These are phyloP conservation scores for Phylloscopus collybita DNA, from an alignment of 2,797 vertebrate genomes.

Conservation along the genomic window DNA sequence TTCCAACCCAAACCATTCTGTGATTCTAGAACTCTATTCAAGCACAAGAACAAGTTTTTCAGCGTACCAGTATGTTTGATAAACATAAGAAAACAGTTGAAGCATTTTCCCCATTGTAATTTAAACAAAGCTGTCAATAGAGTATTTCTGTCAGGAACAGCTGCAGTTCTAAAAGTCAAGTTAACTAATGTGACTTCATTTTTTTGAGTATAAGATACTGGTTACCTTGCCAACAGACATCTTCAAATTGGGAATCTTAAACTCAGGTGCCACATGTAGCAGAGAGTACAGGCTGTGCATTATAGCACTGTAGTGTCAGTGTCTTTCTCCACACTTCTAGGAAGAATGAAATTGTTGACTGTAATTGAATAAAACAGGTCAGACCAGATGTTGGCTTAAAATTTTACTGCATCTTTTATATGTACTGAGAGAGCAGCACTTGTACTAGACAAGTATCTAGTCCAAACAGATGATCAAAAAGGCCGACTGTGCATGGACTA, in stretches of 20 bases:
- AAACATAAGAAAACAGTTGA: not conserved
- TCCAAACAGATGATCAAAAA: not conserved
- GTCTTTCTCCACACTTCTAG: not conserved
- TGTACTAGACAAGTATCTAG: not conserved
- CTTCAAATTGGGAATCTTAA: not conserved
- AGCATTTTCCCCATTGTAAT: not conserved
- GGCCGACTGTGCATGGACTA: not conserved
- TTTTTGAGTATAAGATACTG: not conserved
- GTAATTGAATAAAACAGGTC: not conserved
- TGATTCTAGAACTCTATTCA: not conserved
- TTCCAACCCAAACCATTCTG: not conserved
- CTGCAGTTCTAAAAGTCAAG: not conserved
- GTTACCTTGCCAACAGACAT: not conserved
- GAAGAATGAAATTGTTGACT: not conserved
- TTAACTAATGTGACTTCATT: not conserved
- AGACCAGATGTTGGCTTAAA: not conserved
- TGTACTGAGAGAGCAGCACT: not conserved
- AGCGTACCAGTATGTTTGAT: not conserved
- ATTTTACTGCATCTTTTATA: not conserved
- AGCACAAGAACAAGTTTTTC: not conserved
- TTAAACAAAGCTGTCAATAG: not conserved
- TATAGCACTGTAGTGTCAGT: not conserved
- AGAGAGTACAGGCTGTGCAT: not conserved
- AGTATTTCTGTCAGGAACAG: not conserved
- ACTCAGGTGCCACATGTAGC: rapidly evolving